phyloP scores from a whole-genome alignment of 2,113 vertebrate genomes.

The Sceloporus undulatus region DNA sequence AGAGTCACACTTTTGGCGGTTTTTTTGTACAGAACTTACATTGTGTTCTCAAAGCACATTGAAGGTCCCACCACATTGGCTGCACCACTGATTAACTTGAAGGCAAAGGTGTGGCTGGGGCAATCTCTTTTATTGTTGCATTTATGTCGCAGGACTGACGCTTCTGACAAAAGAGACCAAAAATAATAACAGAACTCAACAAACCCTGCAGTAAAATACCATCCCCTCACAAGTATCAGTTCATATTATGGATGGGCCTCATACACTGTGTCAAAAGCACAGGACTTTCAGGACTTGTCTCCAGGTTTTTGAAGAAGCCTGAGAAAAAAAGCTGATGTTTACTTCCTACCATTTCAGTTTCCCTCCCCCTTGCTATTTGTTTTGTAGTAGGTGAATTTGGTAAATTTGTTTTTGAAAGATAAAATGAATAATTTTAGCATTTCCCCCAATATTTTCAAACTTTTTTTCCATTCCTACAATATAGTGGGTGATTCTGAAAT shows the following conservation, averaged over 20 bases:
- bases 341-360: not conserved
- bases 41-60: slow-evolving; percentile 84
- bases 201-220: not conserved
- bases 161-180: slow-evolving; percentile 41
- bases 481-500: not conserved
- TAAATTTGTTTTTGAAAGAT: too few relatives aligned
- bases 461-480: not conserved
- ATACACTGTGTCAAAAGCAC: not conserved
- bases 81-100: slow-evolving; percentile 84
- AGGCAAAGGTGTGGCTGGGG: slow-evolving; percentile 74
- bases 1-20: not conserved
- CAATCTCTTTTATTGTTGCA: slow-evolving; percentile 80
- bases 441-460: too few relatives aligned
- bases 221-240: too few relatives aligned
- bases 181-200: not conserved
- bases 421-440: too few relatives aligned
- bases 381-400: too few relatives aligned
- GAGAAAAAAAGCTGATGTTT: not conserved
- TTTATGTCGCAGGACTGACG: slow-evolving; percentile 48
- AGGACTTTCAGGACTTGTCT: not conserved
- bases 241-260: not conserved
- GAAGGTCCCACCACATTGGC: slow-evolving; percentile 87
- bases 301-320: not conserved
- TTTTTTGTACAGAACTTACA: slow-evolving; percentile 74
- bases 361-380: not conserved